Conservation (phyloP, 2,888 invertebrate genomes). For the Pristionchus exspectatus region DNA sequence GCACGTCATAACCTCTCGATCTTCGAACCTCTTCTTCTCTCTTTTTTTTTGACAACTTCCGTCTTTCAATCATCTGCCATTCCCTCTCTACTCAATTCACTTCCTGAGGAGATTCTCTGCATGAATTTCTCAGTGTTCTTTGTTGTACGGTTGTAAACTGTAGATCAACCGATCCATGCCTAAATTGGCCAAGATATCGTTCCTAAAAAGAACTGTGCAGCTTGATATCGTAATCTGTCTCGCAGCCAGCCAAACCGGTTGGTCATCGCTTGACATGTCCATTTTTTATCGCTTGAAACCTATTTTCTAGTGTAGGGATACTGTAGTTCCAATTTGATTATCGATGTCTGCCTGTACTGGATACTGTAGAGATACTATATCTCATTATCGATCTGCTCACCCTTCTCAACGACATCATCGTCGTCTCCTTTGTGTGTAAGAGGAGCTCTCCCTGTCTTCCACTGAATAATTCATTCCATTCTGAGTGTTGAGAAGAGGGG, state of each 20-base stretch:
- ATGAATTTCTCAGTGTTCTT: background rate
- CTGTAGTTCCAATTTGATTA: background rate
- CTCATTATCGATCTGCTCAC: background rate
- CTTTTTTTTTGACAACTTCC: conserved; percentile 2
- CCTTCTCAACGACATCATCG: background rate
- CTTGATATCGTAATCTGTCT: too few species aligned
- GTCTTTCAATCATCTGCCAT: background rate
- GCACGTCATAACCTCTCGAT: conserved; percentile 19
- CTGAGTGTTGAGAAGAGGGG: background rate
- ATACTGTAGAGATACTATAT: background rate
- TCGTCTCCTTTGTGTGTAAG: conserved; percentile 15
- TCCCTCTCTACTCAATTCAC: background rate
- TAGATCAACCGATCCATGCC: background rate
- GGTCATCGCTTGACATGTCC: too few species aligned
- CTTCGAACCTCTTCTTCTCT: conserved; percentile 1
- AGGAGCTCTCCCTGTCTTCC: background rate
- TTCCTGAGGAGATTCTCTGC: background rate
- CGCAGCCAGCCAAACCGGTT: too few species aligned
- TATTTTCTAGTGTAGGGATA: background rate
- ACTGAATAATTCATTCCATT: conserved; percentile 14
- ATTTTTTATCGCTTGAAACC: too few species aligned
- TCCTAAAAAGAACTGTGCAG: too few species aligned
- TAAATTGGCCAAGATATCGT: too few species aligned
- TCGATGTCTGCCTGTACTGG: background rate
- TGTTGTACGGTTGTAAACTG: too few species aligned